A percentile compares a stretch with the other conserved stretches of the same genome.
Conservation (phyloP, 1,140 invertebrate genomes). For the Calephelis virginiensis region DNA sequence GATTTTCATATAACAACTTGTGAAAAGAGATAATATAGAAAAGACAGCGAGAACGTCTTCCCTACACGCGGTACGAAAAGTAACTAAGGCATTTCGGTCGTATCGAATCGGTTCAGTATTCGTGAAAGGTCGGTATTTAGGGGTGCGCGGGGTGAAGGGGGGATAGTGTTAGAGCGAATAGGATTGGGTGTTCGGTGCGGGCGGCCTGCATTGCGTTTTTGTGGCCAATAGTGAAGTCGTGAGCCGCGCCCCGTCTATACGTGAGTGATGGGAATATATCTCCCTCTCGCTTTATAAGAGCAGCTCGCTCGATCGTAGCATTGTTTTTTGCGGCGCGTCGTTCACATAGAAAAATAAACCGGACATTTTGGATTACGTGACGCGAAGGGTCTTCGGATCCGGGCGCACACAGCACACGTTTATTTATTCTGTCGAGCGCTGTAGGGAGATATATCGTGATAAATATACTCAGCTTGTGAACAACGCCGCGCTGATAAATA, state of each 20-base stretch:
- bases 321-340: conserved; percentile 61
- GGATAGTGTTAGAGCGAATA: conserved; percentile 27
- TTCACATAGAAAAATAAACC: conserved; percentile 74
- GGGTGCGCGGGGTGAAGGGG: conserved; percentile 57
- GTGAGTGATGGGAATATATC: conserved; percentile 31
- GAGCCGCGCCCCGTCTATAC: conserved; percentile 74
- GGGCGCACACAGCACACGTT: conserved; percentile 51
- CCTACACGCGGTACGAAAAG: conserved; percentile 60
- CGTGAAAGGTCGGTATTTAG: conserved; percentile 72
- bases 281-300: conserved; percentile 45
- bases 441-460: conserved; percentile 63
- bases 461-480: conserved; percentile 65
- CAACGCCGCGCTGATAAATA: conserved; percentile 31
- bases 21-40: conserved; percentile 14
- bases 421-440: conserved; percentile 67
- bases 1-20: not conserved
- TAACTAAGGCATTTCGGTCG: conserved; percentile 78
- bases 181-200: conserved; percentile 63
- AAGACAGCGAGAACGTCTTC: conserved; percentile 55
- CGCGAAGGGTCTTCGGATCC: conserved; percentile 66
- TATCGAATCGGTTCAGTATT: conserved; percentile 72
- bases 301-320: conserved; percentile 49
- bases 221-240: conserved; percentile 52
- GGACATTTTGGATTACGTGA: conserved; percentile 72
- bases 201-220: conserved; percentile 60